A percentile compares a stretch with the other conserved stretches of the same genome.
These are phyloP conservation scores for Helicorthomorpha holstii DNA, from an alignment of 1,140 invertebrate genomes.

Conservation along the genomic window DNA sequence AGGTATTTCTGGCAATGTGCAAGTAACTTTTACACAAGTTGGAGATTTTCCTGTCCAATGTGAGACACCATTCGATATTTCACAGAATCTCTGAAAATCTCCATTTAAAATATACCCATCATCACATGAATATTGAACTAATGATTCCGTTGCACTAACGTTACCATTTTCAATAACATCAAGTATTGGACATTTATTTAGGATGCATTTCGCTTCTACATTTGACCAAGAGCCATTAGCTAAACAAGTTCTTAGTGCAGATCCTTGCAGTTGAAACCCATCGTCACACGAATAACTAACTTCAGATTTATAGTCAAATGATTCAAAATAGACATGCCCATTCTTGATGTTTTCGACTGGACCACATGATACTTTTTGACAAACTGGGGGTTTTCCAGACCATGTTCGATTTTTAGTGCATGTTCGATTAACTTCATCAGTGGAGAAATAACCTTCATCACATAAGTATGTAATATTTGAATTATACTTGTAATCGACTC, in stretches of 20 bases:
- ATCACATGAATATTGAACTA: constrained; percentile 13
- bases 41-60: constrained; percentile 18
- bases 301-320: constrained; percentile 9
- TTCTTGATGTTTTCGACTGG: constrained; percentile 4
- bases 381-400: background rate
- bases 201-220: constrained; percentile 16
- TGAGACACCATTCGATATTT: constrained; percentile 6
- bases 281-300: constrained; percentile 18
- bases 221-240: constrained; percentile 20
- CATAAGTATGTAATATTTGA: constrained; percentile 7
- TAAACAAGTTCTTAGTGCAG: constrained; percentile 13
- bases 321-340: constrained; percentile 7
- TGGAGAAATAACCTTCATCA: constrained; percentile 9
- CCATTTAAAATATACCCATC: constrained; percentile 11
- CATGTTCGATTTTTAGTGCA: constrained; percentile 5
- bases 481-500: background rate
- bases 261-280: constrained; percentile 20
- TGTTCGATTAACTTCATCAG: constrained; percentile 5
- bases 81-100: background rate
- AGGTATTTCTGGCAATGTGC: constrained; percentile 14
- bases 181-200: constrained; percentile 13
- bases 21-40: constrained; percentile 18
- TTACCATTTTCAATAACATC: constrained; percentile 1
- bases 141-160: background rate
- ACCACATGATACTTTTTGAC: background rate